Percentiles rank a stretch among this genome's conserved stretches.
Evolutionary conservation across 2,113 vertebrate species (phyloP).

Genomic region (Genyomyrus donnyi): DNA sequence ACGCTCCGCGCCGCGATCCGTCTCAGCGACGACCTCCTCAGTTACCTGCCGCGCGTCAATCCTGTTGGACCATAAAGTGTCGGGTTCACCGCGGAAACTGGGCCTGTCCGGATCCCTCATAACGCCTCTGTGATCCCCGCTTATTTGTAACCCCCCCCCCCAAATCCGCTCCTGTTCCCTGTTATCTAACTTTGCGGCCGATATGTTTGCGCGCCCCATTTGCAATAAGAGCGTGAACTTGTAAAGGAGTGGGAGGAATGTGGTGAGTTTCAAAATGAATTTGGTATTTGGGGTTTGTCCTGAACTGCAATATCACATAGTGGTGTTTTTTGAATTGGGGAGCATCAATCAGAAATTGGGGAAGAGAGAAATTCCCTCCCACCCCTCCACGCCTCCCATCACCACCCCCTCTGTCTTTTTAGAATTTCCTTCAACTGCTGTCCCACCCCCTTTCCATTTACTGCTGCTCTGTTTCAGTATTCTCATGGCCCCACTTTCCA

Average conservation of each 20-base stretch:
- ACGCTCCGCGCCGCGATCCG: neutral
- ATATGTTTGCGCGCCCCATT: neutral
- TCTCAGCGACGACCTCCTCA: neutral
- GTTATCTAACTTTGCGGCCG: neutral
- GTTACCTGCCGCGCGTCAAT: neutral
- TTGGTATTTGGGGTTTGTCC: neutral
- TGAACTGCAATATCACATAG: neutral
- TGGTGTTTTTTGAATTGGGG: conserved; percentile 1
- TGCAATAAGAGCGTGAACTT: neutral
- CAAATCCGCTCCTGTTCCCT: neutral
- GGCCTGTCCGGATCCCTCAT: neutral
- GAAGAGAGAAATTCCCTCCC: conserved; percentile 27
- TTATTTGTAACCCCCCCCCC: neutral
- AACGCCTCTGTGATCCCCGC: neutral
- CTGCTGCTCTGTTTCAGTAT: conserved; percentile 2
- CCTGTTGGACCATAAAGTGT: neutral
- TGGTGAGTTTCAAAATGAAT: neutral
- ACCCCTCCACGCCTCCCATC: conserved; percentile 12
- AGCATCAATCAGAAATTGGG: neutral
- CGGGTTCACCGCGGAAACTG: neutral
- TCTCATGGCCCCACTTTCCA: conserved; percentile 16
- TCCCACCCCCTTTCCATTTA: neutral
- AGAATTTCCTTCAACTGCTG: conserved; percentile 41
- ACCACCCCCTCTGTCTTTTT: conserved; percentile 26
- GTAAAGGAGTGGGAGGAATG: neutral